These are phyloP conservation scores for Brachionus plicatilis DNA, from an alignment of 1,140 invertebrate genomes.

Conservation along the genomic window DNA sequence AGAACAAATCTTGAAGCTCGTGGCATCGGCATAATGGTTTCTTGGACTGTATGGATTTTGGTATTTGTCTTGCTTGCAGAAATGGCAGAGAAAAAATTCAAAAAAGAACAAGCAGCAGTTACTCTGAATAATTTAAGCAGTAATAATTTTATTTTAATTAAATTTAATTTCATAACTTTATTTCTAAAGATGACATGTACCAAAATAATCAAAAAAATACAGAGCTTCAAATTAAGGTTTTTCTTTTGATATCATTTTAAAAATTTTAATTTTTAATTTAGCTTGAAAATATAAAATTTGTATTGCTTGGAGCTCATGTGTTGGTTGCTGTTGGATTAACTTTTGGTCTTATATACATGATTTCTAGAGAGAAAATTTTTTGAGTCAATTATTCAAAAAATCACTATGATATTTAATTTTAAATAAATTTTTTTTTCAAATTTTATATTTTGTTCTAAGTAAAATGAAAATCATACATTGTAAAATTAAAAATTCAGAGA, in stretches of 20 bases:
- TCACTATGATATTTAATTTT: not conserved
- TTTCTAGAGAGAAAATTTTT: constrained; percentile 27
- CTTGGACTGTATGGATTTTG: not conserved
- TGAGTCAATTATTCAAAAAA: not conserved
- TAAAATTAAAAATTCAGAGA: not conserved
- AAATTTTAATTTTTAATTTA: not conserved
- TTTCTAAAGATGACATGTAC: not conserved
- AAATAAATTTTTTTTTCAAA: not conserved
- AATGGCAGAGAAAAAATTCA: not conserved
- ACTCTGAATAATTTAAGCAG: not conserved
- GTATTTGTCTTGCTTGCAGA: not conserved
- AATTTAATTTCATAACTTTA: not conserved
- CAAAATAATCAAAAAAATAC: not conserved
- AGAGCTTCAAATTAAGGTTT: not conserved
- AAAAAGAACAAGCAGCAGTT: not conserved
- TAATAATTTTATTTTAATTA: not conserved
- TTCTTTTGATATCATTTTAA: not conserved
- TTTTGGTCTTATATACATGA: constrained; percentile 24
- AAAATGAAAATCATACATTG: not conserved
- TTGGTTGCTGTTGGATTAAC: not conserved
- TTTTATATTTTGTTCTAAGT: not conserved
- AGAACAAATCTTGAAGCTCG: not conserved
- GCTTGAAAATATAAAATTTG: constrained; percentile 19
- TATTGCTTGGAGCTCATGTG: not conserved
- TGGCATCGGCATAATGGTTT: not conserved